These are phyloP conservation scores for Lophochroa leadbeateri DNA, from an alignment of 2,113 vertebrate genomes.

Conservation along the genomic window DNA sequence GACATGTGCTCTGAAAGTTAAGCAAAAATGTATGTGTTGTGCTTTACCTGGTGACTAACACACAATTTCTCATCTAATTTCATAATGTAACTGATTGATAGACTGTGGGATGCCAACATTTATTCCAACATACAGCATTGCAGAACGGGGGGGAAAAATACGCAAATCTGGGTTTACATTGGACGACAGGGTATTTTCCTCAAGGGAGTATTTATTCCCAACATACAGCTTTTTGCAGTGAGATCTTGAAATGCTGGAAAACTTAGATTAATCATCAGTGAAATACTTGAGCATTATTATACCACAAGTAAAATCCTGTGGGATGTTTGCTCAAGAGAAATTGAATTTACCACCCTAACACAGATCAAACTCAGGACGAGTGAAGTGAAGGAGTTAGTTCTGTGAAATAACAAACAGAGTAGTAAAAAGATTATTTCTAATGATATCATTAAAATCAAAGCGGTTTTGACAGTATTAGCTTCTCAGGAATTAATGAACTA, in stretches of 20 bases:
- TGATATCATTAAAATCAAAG: constrained; percentile 8
- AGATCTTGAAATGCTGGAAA: not conserved
- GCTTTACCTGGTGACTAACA: not conserved
- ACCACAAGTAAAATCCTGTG: not conserved
- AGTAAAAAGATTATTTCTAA: constrained; percentile 8
- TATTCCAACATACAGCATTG: not conserved
- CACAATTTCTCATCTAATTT: not conserved
- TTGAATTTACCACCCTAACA: not conserved
- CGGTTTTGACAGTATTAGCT: not conserved
- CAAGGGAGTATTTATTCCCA: not conserved
- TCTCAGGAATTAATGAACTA: constrained; percentile 31
- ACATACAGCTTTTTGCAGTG: rapidly evolving
- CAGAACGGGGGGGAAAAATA: not conserved
- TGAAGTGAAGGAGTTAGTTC: not conserved
- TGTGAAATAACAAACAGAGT: not conserved
- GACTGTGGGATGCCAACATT: not conserved
- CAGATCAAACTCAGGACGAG: not conserved
- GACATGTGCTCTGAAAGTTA: not conserved
- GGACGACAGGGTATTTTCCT: not conserved
- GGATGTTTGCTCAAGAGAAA: not conserved
- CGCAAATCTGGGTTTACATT: not conserved
- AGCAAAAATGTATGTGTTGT: not conserved
- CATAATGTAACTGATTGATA: not conserved
- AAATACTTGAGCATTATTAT: not conserved
- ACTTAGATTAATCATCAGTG: not conserved